These are phyloP conservation scores for Tarsius wallacei DNA, from an alignment of 2,797 vertebrate species.

Conservation along the genomic window DNA sequence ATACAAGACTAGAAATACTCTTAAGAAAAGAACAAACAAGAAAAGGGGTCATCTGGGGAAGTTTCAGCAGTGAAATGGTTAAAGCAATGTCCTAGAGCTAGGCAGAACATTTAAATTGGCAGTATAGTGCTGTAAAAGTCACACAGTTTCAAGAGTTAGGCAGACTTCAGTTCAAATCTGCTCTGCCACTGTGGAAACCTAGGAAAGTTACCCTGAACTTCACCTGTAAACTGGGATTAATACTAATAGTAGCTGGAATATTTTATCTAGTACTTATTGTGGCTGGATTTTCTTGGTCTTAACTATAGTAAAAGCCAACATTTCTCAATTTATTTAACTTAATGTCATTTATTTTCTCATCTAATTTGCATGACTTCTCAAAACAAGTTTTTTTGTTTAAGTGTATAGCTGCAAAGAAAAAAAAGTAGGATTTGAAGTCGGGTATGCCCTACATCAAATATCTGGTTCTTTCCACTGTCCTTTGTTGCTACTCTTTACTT, in stretches of 20 bases:
- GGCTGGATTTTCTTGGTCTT: not conserved
- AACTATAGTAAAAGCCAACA: not conserved
- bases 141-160: not conserved
- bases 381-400: not conserved
- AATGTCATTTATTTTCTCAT: not conserved
- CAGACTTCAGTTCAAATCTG: not conserved
- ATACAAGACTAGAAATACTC: not conserved
- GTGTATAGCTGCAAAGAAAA: not conserved
- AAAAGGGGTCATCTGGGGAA: not conserved
- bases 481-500: not conserved
- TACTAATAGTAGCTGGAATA: not conserved
- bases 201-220: not conserved
- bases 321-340: not conserved
- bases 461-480: not conserved
- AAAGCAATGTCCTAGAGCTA: not conserved
- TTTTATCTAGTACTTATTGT: not conserved
- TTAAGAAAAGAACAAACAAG: not conserved
- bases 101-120: not conserved
- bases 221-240: not conserved
- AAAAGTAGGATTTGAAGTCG: not conserved
- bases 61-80: not conserved
- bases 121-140: not conserved
- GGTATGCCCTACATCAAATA: not conserved
- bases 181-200: not conserved
- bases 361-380: not conserved